Base-by-base conservation (phyloP, 2,113 vertebrate genomes). In the Trogon melanurus region DNA sequence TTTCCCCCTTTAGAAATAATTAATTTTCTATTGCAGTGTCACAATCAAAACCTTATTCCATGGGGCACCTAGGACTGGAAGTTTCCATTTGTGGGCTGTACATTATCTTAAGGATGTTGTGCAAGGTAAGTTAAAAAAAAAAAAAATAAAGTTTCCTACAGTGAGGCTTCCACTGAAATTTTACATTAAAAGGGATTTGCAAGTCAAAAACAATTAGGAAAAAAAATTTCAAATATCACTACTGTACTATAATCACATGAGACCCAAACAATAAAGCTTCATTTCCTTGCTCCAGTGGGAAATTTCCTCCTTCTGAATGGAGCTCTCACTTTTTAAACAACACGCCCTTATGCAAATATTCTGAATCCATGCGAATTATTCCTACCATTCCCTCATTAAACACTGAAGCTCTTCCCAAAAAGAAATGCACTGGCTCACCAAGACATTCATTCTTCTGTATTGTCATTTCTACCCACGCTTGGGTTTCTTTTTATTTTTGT, bases 371-470 rank as follows among this genome's bases (percentile, higher is more conserved):
- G 7, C 0, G 1, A 73, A 80, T 30, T 75, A 67, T 44, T 67
- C 61, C 51, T 32, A 64, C 54, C 12, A 22, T 13, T 86, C 45
- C 48, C 20, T 91, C 73, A 45, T 30, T 69, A 81, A 75, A 75
- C 4, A 34, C 20, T n/a, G 32, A 84, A 47, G 44, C 26, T 51
- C 25, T 67, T 51, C 80, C 73, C 44, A 64, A 34, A 47, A 64
- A 51, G 29, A 67, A 72, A 62, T 0, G 0, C 14, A 17, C 9
- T 20, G 17, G 30, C 45, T 79, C 62, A 79, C 8, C 0, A 0
- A 65, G 45, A 69, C 32, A 23, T 32, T 53, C 11, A 4, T 34
- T 72, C 56, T 58, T 71, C 78, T 30, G 30, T n/a, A 36, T 2
- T 47, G 69, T 22, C 45, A 50, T 34, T 89, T 72, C 70, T 51